Evolutionary conservation across 1,140 invertebrate genomes (phyloP).

Genomic region (Eupeodes corollae): DNA sequence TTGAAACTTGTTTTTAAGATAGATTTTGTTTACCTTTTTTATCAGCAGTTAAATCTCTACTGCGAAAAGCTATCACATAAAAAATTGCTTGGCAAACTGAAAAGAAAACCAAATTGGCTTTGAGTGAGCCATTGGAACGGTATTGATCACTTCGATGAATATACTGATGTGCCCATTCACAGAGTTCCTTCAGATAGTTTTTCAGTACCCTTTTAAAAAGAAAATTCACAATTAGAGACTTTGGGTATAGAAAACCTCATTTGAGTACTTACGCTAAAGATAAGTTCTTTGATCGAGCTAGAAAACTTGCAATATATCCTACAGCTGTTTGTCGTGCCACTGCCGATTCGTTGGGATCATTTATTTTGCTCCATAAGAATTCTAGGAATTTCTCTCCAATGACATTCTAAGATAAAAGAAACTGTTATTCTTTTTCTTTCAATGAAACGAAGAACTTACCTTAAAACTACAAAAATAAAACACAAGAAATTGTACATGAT

Average conservation of each 20-base stretch:
- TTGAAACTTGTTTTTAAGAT: slow-evolving; percentile 1
- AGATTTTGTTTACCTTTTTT: slow-evolving; percentile 53
- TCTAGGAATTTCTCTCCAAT: slow-evolving; percentile 57
- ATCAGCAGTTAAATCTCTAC: slow-evolving; percentile 65
- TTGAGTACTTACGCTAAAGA: slow-evolving; percentile 43
- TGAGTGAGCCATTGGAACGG: slow-evolving; percentile 40
- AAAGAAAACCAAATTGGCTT: slow-evolving; percentile 76
- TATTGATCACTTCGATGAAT: slow-evolving; percentile 47
- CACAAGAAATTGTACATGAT: slow-evolving; percentile 68
- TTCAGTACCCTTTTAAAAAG: slow-evolving; percentile 40
- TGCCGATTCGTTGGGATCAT: slow-evolving; percentile 49
- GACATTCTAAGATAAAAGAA: slow-evolving; percentile 16
- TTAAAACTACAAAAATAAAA: slow-evolving; percentile 67
- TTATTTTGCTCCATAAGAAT: slow-evolving; percentile 64
- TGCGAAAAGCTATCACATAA: slow-evolving; percentile 78
- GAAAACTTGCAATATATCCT: slow-evolving; percentile 62
- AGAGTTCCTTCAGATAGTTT: slow-evolving; percentile 50
- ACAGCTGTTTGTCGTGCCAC: slow-evolving; percentile 58
- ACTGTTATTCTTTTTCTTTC: neutral
- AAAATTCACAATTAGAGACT: neutral
- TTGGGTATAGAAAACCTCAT: slow-evolving; percentile 4
- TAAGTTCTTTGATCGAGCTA: slow-evolving; percentile 58
- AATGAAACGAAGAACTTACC: slow-evolving; percentile 11
- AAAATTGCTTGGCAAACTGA: slow-evolving; percentile 82
- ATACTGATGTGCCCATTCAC: slow-evolving; percentile 64